These are phyloP conservation scores for Atta texana DNA, from an alignment of 1,140 invertebrate species.

Conservation along the genomic window DNA sequence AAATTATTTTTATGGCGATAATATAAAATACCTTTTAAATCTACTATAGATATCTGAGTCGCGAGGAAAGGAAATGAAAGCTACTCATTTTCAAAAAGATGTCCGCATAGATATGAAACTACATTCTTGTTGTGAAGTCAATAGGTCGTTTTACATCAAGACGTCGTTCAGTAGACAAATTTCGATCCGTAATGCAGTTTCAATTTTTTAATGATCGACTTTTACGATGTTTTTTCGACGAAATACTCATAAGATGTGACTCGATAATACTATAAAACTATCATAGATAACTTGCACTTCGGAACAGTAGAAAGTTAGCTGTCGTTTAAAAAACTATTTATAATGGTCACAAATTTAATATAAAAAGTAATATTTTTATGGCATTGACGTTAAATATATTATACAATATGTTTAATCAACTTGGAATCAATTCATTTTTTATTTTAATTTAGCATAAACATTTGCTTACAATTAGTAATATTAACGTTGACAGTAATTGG, in stretches of 20 bases:
- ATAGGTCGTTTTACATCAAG: neutral
- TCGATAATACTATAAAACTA: neutral
- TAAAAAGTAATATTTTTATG: neutral
- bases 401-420: neutral
- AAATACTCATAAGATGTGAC: neutral
- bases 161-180: constrained; percentile 14
- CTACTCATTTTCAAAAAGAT: constrained; percentile 38
- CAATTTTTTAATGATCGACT: constrained; percentile 10
- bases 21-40: constrained; percentile 15
- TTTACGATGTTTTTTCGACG: constrained; percentile 26
- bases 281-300: neutral
- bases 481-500: neutral
- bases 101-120: constrained; percentile 39
- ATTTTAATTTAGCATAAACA: too few relatives aligned
- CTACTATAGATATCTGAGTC: neutral
- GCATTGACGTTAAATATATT: neutral
- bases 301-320: neutral
- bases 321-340: neutral
- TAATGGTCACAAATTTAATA: constrained; percentile 5
- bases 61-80: neutral
- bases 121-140: constrained; percentile 23
- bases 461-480: neutral
- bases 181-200: neutral
- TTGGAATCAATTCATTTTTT: neutral
- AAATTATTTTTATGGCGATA: constrained; percentile 27